Evolutionary conservation across 2,888 invertebrate species (phyloP).

Genomic region (Drosophila crucigera): DNA sequence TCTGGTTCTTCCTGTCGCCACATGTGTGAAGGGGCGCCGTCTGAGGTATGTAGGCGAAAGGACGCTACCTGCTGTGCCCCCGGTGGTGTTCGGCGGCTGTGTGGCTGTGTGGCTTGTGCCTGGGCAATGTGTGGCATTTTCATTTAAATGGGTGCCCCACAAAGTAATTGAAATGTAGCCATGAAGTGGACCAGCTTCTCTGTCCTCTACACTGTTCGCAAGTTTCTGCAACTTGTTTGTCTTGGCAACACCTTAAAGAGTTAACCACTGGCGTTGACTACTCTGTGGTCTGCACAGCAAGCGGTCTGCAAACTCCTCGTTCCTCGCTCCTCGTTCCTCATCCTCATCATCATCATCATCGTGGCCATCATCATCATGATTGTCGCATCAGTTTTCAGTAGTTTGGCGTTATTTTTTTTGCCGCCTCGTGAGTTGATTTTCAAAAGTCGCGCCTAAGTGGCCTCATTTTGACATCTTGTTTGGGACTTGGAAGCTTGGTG

Average conservation of each 20-base stretch:
- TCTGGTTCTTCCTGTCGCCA: conserved; percentile 29
- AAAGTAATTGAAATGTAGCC: conserved; percentile 77
- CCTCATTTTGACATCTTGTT: conserved; percentile 80
- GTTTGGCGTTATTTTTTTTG: conserved; percentile 30
- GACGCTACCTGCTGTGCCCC: conserved; percentile 49
- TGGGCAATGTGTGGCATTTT: conserved; percentile 77
- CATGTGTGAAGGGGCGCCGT: conserved; percentile 28
- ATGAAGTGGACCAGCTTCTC: conserved; percentile 53
- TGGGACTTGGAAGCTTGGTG: conserved; percentile 16
- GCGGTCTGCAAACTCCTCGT: conserved; percentile 60
- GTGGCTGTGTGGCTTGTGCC: conserved; percentile 65
- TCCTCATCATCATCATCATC: conserved; percentile 26
- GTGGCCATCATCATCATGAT: conserved; percentile 36
- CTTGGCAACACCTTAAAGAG: conserved; percentile 77
- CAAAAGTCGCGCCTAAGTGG: conserved; percentile 78
- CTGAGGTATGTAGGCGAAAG: not conserved
- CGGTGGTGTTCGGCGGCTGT: conserved; percentile 19
- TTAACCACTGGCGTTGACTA: conserved; percentile 52
- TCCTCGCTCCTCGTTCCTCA: conserved; percentile 25
- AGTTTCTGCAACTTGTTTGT: conserved; percentile 66
- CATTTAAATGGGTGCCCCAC: conserved; percentile 76
- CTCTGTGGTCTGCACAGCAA: conserved; percentile 62
- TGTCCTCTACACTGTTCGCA: not conserved
- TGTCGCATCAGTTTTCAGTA: conserved; percentile 46
- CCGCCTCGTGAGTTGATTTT: conserved; percentile 69